A percentile compares a stretch with the other conserved stretches of the same genome.
These are phyloP conservation scores for Mirounga angustirostris DNA, from an alignment of 2,113 vertebrate species.

Conservation along the genomic window DNA sequence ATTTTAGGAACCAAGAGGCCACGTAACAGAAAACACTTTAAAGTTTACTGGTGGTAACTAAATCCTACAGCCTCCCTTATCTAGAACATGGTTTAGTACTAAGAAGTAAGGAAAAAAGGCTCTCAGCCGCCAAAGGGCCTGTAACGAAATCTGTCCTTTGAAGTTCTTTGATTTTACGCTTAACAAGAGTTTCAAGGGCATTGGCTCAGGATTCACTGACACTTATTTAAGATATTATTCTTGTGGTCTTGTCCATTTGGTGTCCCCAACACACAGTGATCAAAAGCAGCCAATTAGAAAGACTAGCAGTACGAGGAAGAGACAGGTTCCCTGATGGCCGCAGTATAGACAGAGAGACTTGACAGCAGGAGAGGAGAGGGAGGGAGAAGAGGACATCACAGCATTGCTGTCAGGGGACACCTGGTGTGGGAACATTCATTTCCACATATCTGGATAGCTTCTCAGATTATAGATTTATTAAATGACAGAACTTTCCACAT, in stretches of 20 bases:
- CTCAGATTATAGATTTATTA: background rate
- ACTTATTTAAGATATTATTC: background rate
- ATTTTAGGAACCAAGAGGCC: constrained; percentile 43
- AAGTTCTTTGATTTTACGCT: constrained; percentile 64
- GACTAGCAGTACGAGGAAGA: background rate
- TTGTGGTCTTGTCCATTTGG: background rate
- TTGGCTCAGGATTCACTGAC: background rate
- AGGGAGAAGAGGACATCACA: background rate
- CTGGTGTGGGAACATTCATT: background rate
- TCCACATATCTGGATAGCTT: background rate
- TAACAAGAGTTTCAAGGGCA: background rate
- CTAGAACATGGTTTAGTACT: constrained; percentile 65
- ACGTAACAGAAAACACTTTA: constrained; percentile 39
- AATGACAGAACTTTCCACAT: background rate
- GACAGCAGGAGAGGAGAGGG: background rate
- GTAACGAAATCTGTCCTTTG: constrained; percentile 53
- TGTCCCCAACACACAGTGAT: background rate
- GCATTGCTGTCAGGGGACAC: background rate
- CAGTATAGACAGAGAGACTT: background rate
- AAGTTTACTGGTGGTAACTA: constrained; percentile 43
- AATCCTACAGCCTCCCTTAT: constrained; percentile 33
- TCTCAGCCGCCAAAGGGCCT: constrained; percentile 5
- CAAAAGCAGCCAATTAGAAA: constrained; percentile 12
- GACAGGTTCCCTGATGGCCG: background rate
- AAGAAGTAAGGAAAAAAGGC: background rate